Evolutionary conservation across 1,140 invertebrate genomes (phyloP).

Genomic region (Zaprionus davidi): DNA sequence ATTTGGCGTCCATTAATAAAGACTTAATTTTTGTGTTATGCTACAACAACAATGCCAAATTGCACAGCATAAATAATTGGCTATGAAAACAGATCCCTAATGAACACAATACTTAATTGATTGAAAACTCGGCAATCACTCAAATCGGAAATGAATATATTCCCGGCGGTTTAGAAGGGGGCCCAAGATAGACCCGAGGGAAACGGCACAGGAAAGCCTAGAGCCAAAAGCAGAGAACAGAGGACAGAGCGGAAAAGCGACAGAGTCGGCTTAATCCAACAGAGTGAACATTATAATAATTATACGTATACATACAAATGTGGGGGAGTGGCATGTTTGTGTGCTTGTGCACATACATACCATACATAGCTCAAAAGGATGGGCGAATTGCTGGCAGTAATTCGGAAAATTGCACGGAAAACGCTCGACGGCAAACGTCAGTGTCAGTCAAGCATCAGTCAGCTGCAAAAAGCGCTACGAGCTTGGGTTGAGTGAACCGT

Average conservation of each 20-base stretch:
- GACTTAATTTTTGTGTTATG: background rate
- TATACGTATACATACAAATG: constrained; percentile 48
- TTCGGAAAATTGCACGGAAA: constrained; percentile 58
- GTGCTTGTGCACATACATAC: background rate
- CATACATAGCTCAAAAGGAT: constrained; percentile 3
- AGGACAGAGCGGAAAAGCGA: background rate
- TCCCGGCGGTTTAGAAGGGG: background rate
- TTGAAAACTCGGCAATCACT: constrained; percentile 63
- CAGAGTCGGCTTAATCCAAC: constrained; percentile 51
- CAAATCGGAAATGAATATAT: constrained; percentile 37
- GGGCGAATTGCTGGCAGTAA: constrained; percentile 13
- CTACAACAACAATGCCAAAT: constrained; percentile 12
- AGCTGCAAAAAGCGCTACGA: background rate
- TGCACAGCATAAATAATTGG: constrained; percentile 48
- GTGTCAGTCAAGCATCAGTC: constrained; percentile 27
- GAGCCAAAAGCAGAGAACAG: background rate
- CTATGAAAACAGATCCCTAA: constrained; percentile 32
- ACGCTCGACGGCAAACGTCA: constrained; percentile 41
- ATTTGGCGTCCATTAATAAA: background rate
- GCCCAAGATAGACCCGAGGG: background rate
- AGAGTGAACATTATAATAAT: constrained; percentile 71
- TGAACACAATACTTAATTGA: constrained; percentile 58
- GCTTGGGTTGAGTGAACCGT: constrained; percentile 35
- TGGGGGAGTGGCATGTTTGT: background rate
- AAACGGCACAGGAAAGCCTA: background rate